These are phyloP conservation scores for Nomada ferruginata DNA, from an alignment of 2,888 invertebrate species.

Conservation along the genomic window DNA sequence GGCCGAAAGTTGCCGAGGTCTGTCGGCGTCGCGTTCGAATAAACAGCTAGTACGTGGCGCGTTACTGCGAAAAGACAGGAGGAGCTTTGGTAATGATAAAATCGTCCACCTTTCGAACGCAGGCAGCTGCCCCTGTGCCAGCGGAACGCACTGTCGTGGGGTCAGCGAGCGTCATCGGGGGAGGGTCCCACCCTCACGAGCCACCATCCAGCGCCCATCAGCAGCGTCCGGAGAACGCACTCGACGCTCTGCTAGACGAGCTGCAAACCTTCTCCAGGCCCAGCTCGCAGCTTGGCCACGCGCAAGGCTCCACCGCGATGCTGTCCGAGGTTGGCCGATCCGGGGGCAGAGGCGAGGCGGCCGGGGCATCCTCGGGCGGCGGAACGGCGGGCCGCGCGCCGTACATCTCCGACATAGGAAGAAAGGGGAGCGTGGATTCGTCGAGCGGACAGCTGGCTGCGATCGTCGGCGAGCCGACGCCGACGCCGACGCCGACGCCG, in stretches of 20 bases:
- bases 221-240: conserved; percentile 96
- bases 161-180: conserved; percentile 87
- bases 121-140: conserved; percentile 87
- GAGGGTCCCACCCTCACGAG: conserved; percentile 87
- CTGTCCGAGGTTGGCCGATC: conserved; percentile 84
- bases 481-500: conserved; percentile 76
- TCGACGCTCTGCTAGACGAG: conserved; percentile 98
- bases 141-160: conserved; percentile 87
- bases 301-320: conserved; percentile 37
- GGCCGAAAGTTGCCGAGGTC: background rate
- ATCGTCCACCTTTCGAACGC: conserved; percentile 60
- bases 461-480: conserved; percentile 80
- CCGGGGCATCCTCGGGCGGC: conserved; percentile 3
- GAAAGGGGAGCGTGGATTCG: conserved; percentile 86
- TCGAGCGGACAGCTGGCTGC: conserved; percentile 71
- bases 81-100: conserved; percentile 21
- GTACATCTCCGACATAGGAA: conserved; percentile 85
- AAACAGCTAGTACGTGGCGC: background rate
- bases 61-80: background rate
- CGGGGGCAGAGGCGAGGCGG: conserved; percentile 82
- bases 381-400: conserved; percentile 75
- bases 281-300: conserved; percentile 79
- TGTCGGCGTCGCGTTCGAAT: background rate
- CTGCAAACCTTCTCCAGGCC: conserved; percentile 95
- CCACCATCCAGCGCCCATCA: conserved; percentile 84